Conservation (phyloP, 1,140 invertebrate genomes). For the Dendrolimus punctatus region DNA sequence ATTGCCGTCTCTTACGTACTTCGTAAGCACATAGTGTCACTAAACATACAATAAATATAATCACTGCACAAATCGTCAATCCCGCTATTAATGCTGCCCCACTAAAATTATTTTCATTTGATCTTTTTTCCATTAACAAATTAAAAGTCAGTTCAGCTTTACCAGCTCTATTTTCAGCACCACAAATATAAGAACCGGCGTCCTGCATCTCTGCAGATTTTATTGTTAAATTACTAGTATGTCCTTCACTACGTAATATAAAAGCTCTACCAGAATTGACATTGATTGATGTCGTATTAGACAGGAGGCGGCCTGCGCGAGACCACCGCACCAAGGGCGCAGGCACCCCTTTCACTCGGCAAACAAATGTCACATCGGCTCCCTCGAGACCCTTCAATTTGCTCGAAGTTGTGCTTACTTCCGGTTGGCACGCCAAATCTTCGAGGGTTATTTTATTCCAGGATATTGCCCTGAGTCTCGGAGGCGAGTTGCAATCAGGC, state of each 20-base stretch:
- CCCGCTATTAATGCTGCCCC: conserved; percentile 75
- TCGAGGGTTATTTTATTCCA: conserved; percentile 85
- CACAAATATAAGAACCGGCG: conserved; percentile 81
- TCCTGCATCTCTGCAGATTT: conserved; percentile 79
- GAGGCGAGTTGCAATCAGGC: conserved; percentile 78
- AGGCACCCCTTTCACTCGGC: conserved; percentile 79
- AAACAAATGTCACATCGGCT: conserved; percentile 82
- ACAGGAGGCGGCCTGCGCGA: conserved; percentile 72
- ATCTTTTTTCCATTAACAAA: conserved; percentile 76
- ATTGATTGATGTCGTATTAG: conserved; percentile 67
- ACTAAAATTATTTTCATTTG: conserved; percentile 74
- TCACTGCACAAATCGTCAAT: conserved; percentile 62
- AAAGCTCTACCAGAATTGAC: conserved; percentile 60
- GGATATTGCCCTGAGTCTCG: conserved; percentile 73
- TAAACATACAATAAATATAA: conserved; percentile 61
- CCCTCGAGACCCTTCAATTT: conserved; percentile 77
- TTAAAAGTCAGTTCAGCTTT: conserved; percentile 80
- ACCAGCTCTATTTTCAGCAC: conserved; percentile 84
- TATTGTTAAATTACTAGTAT: conserved; percentile 80
- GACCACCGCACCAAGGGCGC: conserved; percentile 74
- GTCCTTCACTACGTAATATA: conserved; percentile 59
- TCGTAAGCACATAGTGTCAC: conserved; percentile 61
- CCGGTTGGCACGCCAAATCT: conserved; percentile 85
- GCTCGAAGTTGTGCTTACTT: conserved; percentile 72
- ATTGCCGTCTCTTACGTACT: conserved; percentile 60